These are phyloP conservation scores for Blomia tropicalis DNA, from an alignment of 2,888 invertebrate species.

Conservation along the genomic window DNA sequence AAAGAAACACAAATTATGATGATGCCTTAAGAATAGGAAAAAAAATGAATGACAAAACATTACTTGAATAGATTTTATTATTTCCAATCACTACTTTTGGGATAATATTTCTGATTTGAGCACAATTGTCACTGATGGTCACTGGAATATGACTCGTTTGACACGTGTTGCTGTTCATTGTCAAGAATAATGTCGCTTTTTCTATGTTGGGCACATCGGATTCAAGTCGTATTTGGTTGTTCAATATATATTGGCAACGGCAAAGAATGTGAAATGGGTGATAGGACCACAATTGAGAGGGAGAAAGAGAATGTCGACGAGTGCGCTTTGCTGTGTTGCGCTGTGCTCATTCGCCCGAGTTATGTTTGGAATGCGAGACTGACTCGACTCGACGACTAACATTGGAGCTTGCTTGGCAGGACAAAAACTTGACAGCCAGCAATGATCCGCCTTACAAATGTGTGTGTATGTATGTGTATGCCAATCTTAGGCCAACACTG, in stretches of 20 bases:
- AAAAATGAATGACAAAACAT: background rate
- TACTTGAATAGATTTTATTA: slow-evolving; percentile 8
- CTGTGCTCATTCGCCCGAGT: background rate
- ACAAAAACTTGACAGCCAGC: background rate
- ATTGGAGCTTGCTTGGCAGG: background rate
- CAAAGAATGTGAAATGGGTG: background rate
- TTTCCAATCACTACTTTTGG: background rate
- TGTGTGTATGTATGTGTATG: too few relatives aligned
- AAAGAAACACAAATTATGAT: background rate
- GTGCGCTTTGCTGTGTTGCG: slow-evolving; percentile 1
- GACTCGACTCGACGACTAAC: background rate
- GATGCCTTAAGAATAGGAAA: background rate
- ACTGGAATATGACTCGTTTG: background rate
- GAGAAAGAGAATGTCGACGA: background rate
- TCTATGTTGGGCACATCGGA: background rate
- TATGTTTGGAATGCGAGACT: background rate
- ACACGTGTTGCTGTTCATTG: slow-evolving; percentile 6
- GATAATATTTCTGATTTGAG: background rate
- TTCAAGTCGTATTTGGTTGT: background rate
- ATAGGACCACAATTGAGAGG: background rate
- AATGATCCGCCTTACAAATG: background rate
- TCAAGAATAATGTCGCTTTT: background rate
- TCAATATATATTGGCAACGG: background rate
- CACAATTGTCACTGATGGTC: background rate
- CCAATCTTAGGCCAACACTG: too few relatives aligned